Evolutionary conservation across 2,113 vertebrate species (phyloP).

Genomic region (Ariopsis seemanni): DNA sequence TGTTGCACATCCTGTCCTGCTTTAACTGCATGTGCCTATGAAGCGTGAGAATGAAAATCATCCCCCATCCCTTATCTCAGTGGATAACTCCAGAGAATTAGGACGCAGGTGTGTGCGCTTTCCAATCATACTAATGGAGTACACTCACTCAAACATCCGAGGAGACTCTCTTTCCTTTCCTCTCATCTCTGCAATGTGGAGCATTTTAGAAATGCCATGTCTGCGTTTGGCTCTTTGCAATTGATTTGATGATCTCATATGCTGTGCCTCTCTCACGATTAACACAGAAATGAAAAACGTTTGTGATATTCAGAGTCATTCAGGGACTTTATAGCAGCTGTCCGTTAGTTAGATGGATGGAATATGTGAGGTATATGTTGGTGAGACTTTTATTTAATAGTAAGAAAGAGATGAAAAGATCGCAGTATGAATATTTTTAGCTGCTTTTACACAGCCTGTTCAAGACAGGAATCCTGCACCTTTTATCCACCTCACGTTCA

Average conservation of each 20-base stretch:
- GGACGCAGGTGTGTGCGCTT: slow-evolving; percentile 4
- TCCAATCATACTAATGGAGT: slow-evolving; percentile 47
- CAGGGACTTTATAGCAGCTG: not conserved
- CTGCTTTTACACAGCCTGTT: too few species aligned
- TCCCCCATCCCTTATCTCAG: slow-evolving; percentile 13
- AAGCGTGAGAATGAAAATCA: not conserved
- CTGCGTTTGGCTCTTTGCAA: not conserved
- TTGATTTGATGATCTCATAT: slow-evolving; percentile 6
- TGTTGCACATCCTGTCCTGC: not conserved
- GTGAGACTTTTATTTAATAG: not conserved
- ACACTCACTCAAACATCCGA: not conserved
- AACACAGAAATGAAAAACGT: not conserved
- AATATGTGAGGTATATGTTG: not conserved
- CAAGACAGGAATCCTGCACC: too few species aligned
- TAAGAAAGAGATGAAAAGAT: not conserved
- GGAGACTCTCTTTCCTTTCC: not conserved
- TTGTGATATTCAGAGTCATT: not conserved
- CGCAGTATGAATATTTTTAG: not conserved
- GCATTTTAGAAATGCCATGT: slow-evolving; percentile 4
- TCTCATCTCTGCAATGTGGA: not conserved
- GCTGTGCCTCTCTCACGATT: not conserved
- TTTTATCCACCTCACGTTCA: too few species aligned
- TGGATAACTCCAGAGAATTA: slow-evolving; percentile 22
- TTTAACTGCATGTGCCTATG: slow-evolving; percentile 9
- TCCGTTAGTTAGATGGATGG: not conserved